These are phyloP conservation scores for Sisor rabdophorus DNA, from an alignment of 2,113 vertebrate species.

Conservation along the genomic window DNA sequence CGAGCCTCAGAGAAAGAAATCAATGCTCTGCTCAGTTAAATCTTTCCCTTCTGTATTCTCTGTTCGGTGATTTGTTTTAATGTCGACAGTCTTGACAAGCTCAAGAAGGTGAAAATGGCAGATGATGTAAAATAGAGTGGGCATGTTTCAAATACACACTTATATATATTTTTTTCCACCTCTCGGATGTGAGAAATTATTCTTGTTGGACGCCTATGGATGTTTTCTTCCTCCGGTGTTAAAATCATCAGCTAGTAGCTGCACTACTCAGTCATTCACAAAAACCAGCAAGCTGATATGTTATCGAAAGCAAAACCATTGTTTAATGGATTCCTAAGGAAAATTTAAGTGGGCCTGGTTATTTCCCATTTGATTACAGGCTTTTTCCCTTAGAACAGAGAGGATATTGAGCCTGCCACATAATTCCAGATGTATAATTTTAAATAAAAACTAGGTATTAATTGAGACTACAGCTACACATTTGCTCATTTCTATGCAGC, in stretches of 20 bases:
- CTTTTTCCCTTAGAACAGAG: conserved; percentile 4
- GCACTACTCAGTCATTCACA: conserved; percentile 26
- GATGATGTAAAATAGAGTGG: conserved; percentile 34
- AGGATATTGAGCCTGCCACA: not conserved
- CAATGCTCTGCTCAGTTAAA: conserved; percentile 46
- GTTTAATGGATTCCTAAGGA: conserved; percentile 12
- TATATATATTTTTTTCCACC: conserved; percentile 33
- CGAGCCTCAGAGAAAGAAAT: conserved; percentile 39
- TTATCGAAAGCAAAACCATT: conserved; percentile 19
- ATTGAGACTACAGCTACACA: conserved; percentile 14
- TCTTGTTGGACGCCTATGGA: conserved; percentile 24
- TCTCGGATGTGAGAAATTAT: conserved; percentile 11
- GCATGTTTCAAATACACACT: conserved; percentile 35
- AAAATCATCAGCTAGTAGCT: conserved; percentile 36
- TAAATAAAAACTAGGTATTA: conserved; percentile 16
- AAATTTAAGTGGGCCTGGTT: conserved; percentile 11
- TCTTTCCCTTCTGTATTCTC: conserved; percentile 37
- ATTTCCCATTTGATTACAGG: not conserved
- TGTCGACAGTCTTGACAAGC: conserved; percentile 47
- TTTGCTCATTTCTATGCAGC: conserved; percentile 32
- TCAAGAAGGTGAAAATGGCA: conserved; percentile 46
- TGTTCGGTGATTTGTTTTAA: conserved; percentile 49
- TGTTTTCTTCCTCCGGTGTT: conserved; percentile 15
- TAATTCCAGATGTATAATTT: not conserved
- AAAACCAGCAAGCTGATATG: conserved; percentile 28